Evolutionary conservation across 2,113 vertebrate species (phyloP).

Genomic region (Acinonyx jubatus): DNA sequence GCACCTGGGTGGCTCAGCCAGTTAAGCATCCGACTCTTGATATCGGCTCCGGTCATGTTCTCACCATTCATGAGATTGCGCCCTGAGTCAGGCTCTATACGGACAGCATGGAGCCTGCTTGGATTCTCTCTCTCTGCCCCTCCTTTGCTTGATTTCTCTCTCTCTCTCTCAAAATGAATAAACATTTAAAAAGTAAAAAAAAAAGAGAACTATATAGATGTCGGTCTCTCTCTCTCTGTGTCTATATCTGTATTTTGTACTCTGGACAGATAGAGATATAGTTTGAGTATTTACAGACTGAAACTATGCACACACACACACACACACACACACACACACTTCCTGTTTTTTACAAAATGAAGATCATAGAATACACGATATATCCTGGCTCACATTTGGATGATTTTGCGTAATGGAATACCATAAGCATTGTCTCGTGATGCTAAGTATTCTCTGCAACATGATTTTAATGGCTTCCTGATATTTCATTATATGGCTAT

Average conservation of each 20-base stretch:
- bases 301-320: background rate
- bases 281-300: background rate
- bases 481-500: slow-evolving; percentile 42
- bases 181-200: background rate
- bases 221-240: background rate
- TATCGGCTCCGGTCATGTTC: too few relatives aligned
- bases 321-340: background rate
- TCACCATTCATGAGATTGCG: too few relatives aligned
- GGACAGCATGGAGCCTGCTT: too few relatives aligned
- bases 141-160: too few relatives aligned
- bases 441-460: background rate
- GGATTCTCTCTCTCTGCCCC: too few relatives aligned
- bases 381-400: background rate
- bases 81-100: too few relatives aligned
- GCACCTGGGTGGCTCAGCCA: too few relatives aligned
- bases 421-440: background rate
- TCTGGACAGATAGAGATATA: background rate
- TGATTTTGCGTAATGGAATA: slow-evolving; percentile 14
- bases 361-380: background rate
- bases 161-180: too few relatives aligned
- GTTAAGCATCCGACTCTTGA: too few relatives aligned
- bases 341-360: slow-evolving; percentile 19
- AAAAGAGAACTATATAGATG: background rate
- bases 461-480: slow-evolving; percentile 53
- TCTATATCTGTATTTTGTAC: background rate